A percentile compares a stretch with the other conserved stretches of the same genome.
phyloP scores from a whole-genome alignment of 2,797 vertebrate species.

The Lacerta viridis region DNA sequence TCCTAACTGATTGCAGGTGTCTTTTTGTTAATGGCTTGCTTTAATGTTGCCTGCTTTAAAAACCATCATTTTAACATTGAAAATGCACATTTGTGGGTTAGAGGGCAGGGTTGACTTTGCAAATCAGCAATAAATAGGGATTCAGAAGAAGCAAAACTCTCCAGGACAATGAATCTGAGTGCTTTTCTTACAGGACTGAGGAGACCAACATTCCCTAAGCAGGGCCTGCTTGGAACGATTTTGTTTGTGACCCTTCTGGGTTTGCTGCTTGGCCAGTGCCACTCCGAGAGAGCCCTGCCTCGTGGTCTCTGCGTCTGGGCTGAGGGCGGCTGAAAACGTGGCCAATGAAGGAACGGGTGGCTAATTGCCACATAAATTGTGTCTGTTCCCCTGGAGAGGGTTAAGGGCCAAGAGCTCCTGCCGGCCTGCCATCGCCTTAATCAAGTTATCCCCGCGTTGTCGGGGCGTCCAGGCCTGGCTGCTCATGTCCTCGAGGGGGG shows the following conservation, averaged over 20 bases:
- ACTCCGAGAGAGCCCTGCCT: not conserved
- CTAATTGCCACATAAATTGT: constrained; percentile 84
- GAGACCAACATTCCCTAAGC: too few relatives aligned
- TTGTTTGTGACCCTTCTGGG: not conserved
- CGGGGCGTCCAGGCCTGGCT: constrained; percentile 74
- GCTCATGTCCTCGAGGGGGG: constrained; percentile 83
- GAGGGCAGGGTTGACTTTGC: too few relatives aligned
- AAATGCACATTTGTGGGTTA: too few relatives aligned
- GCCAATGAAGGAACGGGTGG: constrained; percentile 31
- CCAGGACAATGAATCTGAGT: not conserved
- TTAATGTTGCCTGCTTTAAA: too few relatives aligned
- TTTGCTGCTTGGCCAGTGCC: not conserved
- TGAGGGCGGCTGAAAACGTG: not conserved
- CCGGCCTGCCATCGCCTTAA: constrained; percentile 85
- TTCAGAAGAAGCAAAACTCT: not conserved
- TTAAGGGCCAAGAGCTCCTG: constrained; percentile 87
- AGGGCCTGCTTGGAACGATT: not conserved
- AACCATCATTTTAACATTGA: too few relatives aligned
- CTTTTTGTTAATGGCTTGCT: too few relatives aligned
- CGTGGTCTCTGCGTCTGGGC: not conserved
- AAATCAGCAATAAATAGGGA: not conserved
- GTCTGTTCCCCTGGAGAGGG: constrained; percentile 82
- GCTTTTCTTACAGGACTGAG: too few relatives aligned
- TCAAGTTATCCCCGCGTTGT: constrained; percentile 89
- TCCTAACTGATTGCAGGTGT: too few relatives aligned